Evolutionary conservation across 2,113 vertebrate species (phyloP).

Genomic region (Columba janthina): DNA sequence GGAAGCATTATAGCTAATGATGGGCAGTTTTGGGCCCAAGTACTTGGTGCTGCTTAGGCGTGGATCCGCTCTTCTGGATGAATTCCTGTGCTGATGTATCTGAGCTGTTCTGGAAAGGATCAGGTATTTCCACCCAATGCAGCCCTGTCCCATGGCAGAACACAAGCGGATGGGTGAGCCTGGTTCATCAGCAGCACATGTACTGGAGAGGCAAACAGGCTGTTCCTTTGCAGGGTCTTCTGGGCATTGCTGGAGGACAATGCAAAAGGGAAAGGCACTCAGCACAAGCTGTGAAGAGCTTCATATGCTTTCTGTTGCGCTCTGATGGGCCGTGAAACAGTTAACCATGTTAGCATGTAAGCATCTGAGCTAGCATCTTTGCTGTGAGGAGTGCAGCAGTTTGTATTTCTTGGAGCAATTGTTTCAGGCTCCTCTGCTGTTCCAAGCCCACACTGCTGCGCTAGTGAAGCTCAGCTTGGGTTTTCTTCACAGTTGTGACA

Average conservation of each 20-base stretch:
- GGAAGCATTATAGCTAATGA: rapidly evolving
- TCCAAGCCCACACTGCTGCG: constrained; percentile 28
- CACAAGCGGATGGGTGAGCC: rapidly evolving
- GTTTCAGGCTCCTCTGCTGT: constrained; percentile 49
- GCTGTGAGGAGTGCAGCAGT: constrained; percentile 27
- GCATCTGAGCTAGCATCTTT: constrained; percentile 39
- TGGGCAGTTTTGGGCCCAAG: background rate
- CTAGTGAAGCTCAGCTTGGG: constrained; percentile 39
- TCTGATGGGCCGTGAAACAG: background rate
- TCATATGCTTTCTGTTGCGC: background rate
- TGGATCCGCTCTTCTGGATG: background rate
- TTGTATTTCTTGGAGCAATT: constrained; percentile 55
- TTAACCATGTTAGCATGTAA: constrained; percentile 14
- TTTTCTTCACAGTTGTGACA: constrained; percentile 67
- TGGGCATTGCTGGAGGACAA: background rate
- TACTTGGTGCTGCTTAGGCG: background rate
- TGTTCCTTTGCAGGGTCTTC: background rate
- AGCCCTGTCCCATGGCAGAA: background rate
- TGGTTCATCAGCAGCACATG: background rate
- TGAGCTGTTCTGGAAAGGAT: background rate
- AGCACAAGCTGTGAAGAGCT: background rate
- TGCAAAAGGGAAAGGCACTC: background rate
- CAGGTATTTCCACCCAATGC: background rate
- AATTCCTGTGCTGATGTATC: background rate
- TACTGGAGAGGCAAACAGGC: background rate